Conservation (phyloP, 2,113 vertebrate species). For the Pleuronectes platessa region DNA sequence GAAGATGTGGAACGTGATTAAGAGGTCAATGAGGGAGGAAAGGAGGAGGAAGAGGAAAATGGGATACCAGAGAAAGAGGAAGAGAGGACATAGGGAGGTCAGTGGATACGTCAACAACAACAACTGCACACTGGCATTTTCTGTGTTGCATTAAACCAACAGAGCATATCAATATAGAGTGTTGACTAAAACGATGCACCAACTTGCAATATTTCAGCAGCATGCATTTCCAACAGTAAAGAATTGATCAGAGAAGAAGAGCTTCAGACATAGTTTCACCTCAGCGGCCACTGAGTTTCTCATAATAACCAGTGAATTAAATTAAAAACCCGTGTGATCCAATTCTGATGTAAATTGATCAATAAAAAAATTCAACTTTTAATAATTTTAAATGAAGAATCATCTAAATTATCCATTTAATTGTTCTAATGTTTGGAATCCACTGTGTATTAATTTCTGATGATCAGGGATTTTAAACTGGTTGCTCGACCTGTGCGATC, state of each 20-base stretch:
- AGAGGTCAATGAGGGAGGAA: constrained; percentile 57
- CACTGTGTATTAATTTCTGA: no score
- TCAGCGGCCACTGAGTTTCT: neutral
- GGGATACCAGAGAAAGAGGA: constrained; percentile 11
- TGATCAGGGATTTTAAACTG: neutral
- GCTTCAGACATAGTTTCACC: neutral
- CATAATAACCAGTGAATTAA: neutral
- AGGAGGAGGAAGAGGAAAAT: constrained; percentile 20
- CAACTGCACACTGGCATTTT: constrained; percentile 1
- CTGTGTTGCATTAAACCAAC: neutral
- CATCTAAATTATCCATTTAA: neutral
- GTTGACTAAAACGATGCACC: neutral
- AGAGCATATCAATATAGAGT: neutral
- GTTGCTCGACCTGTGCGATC: neutral
- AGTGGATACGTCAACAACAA: constrained; percentile 10
- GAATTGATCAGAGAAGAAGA: neutral
- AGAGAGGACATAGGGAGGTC: constrained; percentile 31
- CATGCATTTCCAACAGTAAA: constrained; percentile 8
- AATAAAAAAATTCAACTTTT: neutral
- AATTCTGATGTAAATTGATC: neutral
- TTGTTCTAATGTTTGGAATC: no score
- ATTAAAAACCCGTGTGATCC: neutral
- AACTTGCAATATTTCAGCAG: neutral
- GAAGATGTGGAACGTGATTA: constrained; percentile 39
- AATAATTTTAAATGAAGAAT: neutral